Evolutionary conservation across 2,113 vertebrate species (phyloP), one percentile per base, ranked within the genome.

Genomic region (Nematolebias whitei): DNA sequence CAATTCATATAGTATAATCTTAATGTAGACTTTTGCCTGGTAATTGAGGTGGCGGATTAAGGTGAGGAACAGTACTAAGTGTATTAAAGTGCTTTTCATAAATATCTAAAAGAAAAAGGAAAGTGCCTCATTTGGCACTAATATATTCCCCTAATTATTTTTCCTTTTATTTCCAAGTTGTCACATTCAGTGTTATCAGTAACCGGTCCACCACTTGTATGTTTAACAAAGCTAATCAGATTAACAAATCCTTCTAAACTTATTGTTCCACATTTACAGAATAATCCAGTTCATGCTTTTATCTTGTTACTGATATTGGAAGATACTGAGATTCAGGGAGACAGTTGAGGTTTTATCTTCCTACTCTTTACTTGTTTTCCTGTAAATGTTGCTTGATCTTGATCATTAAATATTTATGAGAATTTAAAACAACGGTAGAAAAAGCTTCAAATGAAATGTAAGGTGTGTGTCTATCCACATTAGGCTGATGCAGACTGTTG

Each of bases 1-100:
- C 84, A 85, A 76, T 85, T 88, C 85, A 84, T 89, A 87, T 84
- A 88, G 83, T 87, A 80, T 91, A 86, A 83, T 79, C 76, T 74
- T 80, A 81, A 66, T 83, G 79, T 90, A 89, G 89, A 87, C 76
- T 78, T 84, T 87, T 85, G 66, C 50, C 74, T 86, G 78, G 57
- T 90, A 62, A 81, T 67, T 58, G 77, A 81, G 57, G 57, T 69
- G 60, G 43, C 43, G 76, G 74, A 61, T 58, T 65, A 72, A 69
- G 74, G 76, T 49, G n/a, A 83, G 58, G 73, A 85, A 71, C 73
- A 76, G 73, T 80, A 82, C 55, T 75, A 39, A 63, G 69, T 89
- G 78, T 87, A 79, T 87, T 60, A 84, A 79, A 88, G 70, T 87
- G 84, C 86, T 86, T 86, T 84, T 85, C 80, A 73, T 74, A 67